Conservation (phyloP, 2,888 invertebrate genomes). For the Pseudococcus longispinus region DNA sequence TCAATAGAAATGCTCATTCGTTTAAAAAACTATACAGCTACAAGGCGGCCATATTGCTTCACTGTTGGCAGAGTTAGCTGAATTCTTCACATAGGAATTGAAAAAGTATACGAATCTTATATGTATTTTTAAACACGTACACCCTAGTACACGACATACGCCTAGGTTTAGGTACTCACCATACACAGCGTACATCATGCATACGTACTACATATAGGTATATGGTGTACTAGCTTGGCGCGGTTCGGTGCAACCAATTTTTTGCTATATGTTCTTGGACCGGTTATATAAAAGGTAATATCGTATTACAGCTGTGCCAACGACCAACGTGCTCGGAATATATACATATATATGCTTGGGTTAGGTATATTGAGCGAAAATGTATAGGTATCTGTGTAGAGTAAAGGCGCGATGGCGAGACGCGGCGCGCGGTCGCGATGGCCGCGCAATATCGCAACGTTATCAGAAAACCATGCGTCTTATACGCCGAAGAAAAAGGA, state of each 20-base stretch:
- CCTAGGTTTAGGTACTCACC: too few species aligned
- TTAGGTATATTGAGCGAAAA: background rate
- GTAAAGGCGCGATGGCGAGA: background rate
- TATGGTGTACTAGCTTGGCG: background rate
- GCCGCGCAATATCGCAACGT: background rate
- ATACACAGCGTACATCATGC: too few species aligned
- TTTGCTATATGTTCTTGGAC: constrained; percentile 19
- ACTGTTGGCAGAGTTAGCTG: too few species aligned
- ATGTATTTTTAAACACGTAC: too few species aligned
- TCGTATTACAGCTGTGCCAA: constrained; percentile 41
- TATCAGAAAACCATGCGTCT: constrained; percentile 38
- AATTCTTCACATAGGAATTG: too few species aligned
- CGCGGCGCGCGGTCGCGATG: background rate
- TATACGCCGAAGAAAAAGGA: constrained; percentile 36
- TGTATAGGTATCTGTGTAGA: background rate
- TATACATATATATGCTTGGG: background rate
- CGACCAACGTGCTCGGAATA: constrained; percentile 30
- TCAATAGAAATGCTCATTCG: too few species aligned
- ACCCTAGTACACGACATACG: too few species aligned
- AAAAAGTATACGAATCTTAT: too few species aligned
- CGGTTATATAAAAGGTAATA: constrained; percentile 47
- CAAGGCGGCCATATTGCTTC: too few species aligned
- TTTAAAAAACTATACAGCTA: too few species aligned
- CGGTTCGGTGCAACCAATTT: constrained; percentile 1
- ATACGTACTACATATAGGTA: background rate